A percentile compares a stretch with the other conserved stretches of the same genome.
These are phyloP conservation scores for Otolemur garnettii DNA, from an alignment of 2,113 vertebrate genomes.

Conservation along the genomic window DNA sequence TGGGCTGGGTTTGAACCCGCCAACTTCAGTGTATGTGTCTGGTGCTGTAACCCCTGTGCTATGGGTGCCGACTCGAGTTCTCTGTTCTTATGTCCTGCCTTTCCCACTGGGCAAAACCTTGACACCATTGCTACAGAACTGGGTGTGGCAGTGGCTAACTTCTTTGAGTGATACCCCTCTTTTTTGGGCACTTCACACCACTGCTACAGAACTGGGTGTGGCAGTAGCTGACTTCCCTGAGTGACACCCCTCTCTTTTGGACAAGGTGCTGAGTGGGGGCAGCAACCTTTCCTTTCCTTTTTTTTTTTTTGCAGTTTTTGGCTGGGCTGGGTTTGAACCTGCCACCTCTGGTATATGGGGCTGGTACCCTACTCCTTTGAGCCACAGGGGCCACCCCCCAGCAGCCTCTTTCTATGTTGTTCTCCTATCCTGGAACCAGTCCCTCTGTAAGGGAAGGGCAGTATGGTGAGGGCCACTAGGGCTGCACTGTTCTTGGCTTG, in stretches of 20 bases:
- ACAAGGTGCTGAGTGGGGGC: background rate
- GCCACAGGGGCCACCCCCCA: too few species aligned
- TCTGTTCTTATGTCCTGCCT: background rate
- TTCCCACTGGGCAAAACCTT: conserved; percentile 2
- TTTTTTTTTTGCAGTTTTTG: background rate
- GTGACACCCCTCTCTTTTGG: background rate
- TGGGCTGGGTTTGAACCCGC: too few species aligned
- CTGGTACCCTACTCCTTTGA: too few species aligned
- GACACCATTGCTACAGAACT: background rate
- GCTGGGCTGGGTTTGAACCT: too few species aligned
- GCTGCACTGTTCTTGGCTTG: background rate
- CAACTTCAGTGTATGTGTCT: too few species aligned
- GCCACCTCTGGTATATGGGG: too few species aligned
- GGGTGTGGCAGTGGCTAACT: background rate
- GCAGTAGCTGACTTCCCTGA: background rate
- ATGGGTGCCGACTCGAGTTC: background rate
- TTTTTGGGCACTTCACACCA: conserved; percentile 25
- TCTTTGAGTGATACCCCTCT: background rate
- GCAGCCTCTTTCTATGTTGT: background rate
- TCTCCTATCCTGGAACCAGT: background rate
- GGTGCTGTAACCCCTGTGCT: too few species aligned
- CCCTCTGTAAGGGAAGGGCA: background rate
- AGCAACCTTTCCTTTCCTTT: background rate
- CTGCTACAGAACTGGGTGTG: background rate
- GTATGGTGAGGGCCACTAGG: background rate